Evolutionary conservation across 2,797 vertebrate species (phyloP).

Genomic region (Mionectes olivaceus): DNA sequence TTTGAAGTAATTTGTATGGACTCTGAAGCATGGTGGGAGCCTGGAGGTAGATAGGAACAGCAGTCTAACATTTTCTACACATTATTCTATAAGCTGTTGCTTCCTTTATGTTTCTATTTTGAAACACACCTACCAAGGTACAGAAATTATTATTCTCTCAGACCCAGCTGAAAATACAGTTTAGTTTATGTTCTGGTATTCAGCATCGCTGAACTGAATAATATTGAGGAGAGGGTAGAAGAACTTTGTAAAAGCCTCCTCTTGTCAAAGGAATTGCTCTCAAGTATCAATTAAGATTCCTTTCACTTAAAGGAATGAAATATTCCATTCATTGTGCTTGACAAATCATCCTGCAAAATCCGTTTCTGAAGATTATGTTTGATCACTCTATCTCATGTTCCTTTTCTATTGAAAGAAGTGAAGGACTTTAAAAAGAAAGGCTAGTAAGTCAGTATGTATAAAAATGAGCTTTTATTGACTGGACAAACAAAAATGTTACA

Average conservation of each 20-base stretch:
- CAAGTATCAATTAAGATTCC: slow-evolving; percentile 16
- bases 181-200: neutral
- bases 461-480: neutral
- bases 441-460: neutral
- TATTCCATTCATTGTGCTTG: slow-evolving; percentile 37
- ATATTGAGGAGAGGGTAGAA: neutral
- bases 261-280: slow-evolving; percentile 20
- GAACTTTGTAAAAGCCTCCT: neutral
- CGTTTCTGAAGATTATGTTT: neutral
- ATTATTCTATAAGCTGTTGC: neutral
- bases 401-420: neutral
- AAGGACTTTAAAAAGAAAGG: neutral
- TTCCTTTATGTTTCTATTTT: neutral
- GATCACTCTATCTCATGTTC: neutral
- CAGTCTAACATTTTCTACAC: neutral
- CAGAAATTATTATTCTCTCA: neutral
- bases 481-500: neutral
- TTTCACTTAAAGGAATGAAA: slow-evolving; percentile 18
- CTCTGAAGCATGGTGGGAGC: neutral
- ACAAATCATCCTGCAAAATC: slow-evolving; percentile 5
- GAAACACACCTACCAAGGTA: neutral
- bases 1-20: neutral
- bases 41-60: neutral
- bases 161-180: neutral
- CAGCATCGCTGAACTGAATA: neutral